These are phyloP conservation scores for Drosophila imparisetae DNA, from an alignment of 2,888 invertebrate species.

Conservation along the genomic window DNA sequence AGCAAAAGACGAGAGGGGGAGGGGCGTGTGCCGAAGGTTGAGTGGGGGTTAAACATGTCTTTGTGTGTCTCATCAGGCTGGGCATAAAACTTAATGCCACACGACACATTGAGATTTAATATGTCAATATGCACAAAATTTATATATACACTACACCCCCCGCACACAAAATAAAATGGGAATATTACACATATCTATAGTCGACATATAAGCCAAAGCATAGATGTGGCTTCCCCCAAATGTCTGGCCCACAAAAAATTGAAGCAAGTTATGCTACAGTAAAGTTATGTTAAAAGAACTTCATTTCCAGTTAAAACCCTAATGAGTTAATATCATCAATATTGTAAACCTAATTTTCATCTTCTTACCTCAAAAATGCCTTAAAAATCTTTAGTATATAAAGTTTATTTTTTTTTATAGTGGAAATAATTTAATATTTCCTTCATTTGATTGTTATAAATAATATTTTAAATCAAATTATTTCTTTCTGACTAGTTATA, in stretches of 20 bases:
- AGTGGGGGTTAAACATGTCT: slow-evolving; percentile 22
- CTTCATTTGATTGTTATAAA: background rate
- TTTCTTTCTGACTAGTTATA: background rate
- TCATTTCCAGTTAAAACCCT: no score
- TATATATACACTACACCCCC: slow-evolving; percentile 56
- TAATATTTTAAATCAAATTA: background rate
- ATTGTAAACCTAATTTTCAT: background rate
- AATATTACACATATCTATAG: slow-evolving; percentile 37
- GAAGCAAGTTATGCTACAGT: slow-evolving; percentile 30
- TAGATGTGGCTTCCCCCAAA: slow-evolving; percentile 57
- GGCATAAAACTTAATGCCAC: slow-evolving; percentile 79
- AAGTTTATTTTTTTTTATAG: no score
- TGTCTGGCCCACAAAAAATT: slow-evolving; percentile 36
- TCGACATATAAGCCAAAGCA: slow-evolving; percentile 42
- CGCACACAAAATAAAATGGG: slow-evolving; percentile 21
- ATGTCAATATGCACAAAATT: slow-evolving; percentile 82
- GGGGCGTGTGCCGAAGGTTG: background rate
- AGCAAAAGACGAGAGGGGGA: background rate
- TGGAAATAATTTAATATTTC: background rate
- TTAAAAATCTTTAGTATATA: background rate
- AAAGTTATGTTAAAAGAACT: background rate
- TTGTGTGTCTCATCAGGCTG: slow-evolving; percentile 29
- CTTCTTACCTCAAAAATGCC: background rate
- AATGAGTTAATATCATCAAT: background rate
- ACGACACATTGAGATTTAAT: slow-evolving; percentile 83